Evolutionary conservation across 2,888 invertebrate species (phyloP), one percentile per base, ranked within the genome.

Genomic region (Spicauda simplicius): DNA sequence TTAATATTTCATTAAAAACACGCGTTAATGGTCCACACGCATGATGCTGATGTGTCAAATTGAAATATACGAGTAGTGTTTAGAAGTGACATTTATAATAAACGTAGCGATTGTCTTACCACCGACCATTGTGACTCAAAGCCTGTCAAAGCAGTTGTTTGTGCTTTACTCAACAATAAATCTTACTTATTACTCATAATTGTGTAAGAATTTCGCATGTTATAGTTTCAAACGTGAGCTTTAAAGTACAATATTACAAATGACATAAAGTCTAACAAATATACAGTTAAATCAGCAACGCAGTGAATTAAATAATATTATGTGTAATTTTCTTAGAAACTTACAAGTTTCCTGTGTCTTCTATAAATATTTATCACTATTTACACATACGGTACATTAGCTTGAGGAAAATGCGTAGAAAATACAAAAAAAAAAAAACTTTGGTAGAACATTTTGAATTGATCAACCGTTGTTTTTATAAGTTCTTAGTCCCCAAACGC

Each of bases 1-100:
- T 87, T 82, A 84, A 84, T 85, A 85, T 83, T 85, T 77, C 80
- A 84, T 84, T 79, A 80, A 81, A 33, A 79, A 81, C 81, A 80
- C 72, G 77, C 76, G 78, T 80, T 78, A 73, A 71, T 76, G 74
- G 73, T 73, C 66, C 75, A 70, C 70, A 73, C 70, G 73, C 52
- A 58, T 54, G 60, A 56, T 50, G 60, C 54, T 74, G 80, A 89
- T 88, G 86, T 88, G 88, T 89, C 86, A 86, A 87, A 86, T 81
- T 89, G 87, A 89, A 86, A 83, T 86, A 86, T 84, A 82, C 72
- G 73, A 74, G 71, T 73, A 71, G 72, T 76, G 73, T 73, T 74
- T 73, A 70, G 75, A 78, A 77, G 72, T 86, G 86, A 87, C 86
- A 80, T 80, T 80, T 80, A 82, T 81, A 84, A 79, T 60, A 55